Evolutionary conservation across 1,140 invertebrate species (phyloP).

Genomic region (Megalonaias nervosa): DNA sequence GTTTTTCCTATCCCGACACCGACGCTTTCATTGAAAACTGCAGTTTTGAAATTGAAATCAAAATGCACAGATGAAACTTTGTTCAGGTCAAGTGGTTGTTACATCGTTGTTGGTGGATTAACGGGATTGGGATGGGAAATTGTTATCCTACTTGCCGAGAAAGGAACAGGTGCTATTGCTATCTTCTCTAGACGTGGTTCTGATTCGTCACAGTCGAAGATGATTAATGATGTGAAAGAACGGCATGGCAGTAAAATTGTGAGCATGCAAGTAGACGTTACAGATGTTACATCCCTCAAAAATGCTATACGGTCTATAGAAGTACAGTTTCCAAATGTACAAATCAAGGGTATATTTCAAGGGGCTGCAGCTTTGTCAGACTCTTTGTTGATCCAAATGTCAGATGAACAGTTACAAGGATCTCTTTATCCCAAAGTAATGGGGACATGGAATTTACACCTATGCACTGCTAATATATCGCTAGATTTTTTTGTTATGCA

Average conservation of each 20-base stretch:
- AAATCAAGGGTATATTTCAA: slow-evolving; percentile 53
- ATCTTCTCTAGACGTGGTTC: slow-evolving; percentile 43
- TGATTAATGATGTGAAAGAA: slow-evolving; percentile 36
- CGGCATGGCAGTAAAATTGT: slow-evolving; percentile 27
- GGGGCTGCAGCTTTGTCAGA: slow-evolving; percentile 55
- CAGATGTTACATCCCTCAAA: not conserved
- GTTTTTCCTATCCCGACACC: too few species aligned
- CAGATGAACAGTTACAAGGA: slow-evolving; percentile 35
- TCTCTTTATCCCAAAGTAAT: slow-evolving; percentile 51
- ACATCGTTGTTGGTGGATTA: slow-evolving; percentile 55
- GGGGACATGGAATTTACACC: slow-evolving; percentile 60
- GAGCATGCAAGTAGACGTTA: slow-evolving; percentile 45
- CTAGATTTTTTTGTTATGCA: slow-evolving; percentile 57
- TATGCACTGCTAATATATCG: slow-evolving; percentile 34
- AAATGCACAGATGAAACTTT: not conserved
- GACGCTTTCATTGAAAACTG: too few species aligned
- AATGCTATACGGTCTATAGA: not conserved
- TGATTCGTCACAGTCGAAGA: slow-evolving; percentile 18
- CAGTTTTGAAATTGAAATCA: too few species aligned
- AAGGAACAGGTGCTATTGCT: slow-evolving; percentile 46
- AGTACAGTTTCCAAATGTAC: not conserved
- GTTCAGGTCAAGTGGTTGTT: slow-evolving; percentile 39
- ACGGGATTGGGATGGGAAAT: slow-evolving; percentile 60
- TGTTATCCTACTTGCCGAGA: slow-evolving; percentile 43
- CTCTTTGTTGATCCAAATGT: slow-evolving; percentile 39